Base-by-base conservation (phyloP, 2,797 vertebrate species). In the Anomalospiza imberbis region DNA sequence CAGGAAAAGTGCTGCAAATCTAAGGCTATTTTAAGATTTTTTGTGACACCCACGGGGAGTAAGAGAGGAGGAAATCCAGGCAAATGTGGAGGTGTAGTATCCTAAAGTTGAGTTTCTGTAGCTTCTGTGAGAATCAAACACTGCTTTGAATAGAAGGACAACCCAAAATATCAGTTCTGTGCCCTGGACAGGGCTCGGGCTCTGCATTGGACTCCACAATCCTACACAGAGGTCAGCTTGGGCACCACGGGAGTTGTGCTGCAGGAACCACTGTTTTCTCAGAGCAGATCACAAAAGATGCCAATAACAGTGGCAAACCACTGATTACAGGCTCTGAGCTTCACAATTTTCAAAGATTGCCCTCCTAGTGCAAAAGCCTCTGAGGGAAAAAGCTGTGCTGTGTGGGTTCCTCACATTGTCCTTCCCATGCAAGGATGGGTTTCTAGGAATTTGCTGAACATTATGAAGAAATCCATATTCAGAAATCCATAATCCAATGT, bases 1-100 rank as follows among this genome's bases (percentile, higher is more conserved):
- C 57, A 65, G 34, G 22, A 76, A 75, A 80, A 89, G 45, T 68
- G 21, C 62, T 1, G 1, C 68, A 36, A 75, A 72, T 88, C 79
- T 55, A n/a, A 22, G 53, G 45, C 66, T 86, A 81, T 94, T 94
- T 89, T 89, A 80, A 93, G 73, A 14, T 62, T 62, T 85, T 88
- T 76, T 70, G 51, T 92, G 79, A 91, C 87, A 85, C 91, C 76
- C 70, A 88, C 32, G 3, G 29, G 17, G 91, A 89, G 55, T 21
- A 85, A 74, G 44, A 92, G 36, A 88, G 51, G 47, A 88, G 79
- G 72, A 92, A 85, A 92, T 65, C 76, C 62, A 91, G 62, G 55
- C 53, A 91, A 65, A 89, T 48, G 72, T 51, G 45, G 51, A 92
- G 82, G 66, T 81, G 58, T 73, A 77, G 25, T 91, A 95, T 88